phyloP scores from a whole-genome alignment of 1,140 invertebrate species.

The Ptiloglossa arizonensis region DNA sequence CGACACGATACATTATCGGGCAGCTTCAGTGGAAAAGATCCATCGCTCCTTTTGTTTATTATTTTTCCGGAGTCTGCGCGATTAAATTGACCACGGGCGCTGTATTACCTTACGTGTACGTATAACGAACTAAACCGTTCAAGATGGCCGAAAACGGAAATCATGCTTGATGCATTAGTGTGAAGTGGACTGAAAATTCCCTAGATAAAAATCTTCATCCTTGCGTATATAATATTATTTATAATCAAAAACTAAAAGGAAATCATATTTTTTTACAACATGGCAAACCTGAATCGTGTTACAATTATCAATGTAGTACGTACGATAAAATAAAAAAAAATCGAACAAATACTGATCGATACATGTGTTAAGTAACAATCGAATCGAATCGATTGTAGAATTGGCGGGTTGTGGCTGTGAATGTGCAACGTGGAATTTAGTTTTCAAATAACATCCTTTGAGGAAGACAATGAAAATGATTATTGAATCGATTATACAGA shows the following conservation, averaged over 20 bases:
- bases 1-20: constrained; percentile 47
- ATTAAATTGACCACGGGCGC: constrained; percentile 23
- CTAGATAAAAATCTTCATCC: constrained; percentile 14
- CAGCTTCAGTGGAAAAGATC: constrained; percentile 54
- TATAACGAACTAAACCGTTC: constrained; percentile 11
- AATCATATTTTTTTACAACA: background rate
- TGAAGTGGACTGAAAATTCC: constrained; percentile 19
- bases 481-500: background rate
- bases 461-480: background rate
- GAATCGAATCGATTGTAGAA: background rate
- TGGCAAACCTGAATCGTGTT: background rate
- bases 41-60: constrained; percentile 72
- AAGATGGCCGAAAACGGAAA: constrained; percentile 40
- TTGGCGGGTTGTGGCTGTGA: background rate
- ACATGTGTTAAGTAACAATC: background rate
- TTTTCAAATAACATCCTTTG: background rate
- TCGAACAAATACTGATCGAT: background rate
- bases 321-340: background rate
- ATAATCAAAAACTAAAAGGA: background rate
- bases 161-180: background rate
- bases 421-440: too few relatives aligned
- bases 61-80: constrained; percentile 61
- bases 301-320: too few relatives aligned
- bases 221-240: background rate
- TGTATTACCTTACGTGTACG: background rate